A percentile compares a stretch with the other conserved stretches of the same genome.
These are phyloP conservation scores for Drosophila eohydei DNA, from an alignment of 2,888 invertebrate genomes.

Conservation along the genomic window DNA sequence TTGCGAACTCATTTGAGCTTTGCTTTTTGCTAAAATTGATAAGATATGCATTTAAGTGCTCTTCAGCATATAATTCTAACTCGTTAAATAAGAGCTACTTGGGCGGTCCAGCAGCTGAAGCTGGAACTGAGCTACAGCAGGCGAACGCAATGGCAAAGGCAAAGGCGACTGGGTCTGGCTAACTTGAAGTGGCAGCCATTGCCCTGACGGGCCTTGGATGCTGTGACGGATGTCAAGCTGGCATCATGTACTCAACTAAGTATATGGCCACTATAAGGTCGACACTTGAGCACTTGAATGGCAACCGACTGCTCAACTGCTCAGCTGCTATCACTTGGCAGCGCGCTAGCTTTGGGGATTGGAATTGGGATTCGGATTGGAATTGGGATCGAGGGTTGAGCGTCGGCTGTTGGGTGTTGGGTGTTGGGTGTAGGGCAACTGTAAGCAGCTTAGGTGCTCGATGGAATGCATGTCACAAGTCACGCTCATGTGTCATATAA, in stretches of 20 bases:
- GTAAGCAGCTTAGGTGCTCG: constrained; percentile 46
- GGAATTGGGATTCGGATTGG: neutral
- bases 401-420: too few species aligned
- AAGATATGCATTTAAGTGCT: constrained; percentile 1
- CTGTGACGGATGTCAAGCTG: constrained; percentile 58
- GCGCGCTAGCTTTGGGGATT: neutral
- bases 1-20: neutral
- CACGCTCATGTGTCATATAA: constrained; percentile 47
- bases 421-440: neutral
- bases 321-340: constrained; percentile 15
- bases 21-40: neutral
- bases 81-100: constrained; percentile 11
- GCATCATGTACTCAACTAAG: constrained; percentile 55
- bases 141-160: too few species aligned
- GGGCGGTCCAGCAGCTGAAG: neutral
- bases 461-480: constrained; percentile 28
- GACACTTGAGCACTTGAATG: constrained; percentile 48
- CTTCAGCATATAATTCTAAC: neutral
- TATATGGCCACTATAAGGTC: constrained; percentile 53
- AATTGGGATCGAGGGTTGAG: neutral
- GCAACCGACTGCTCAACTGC: constrained; percentile 27
- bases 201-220: constrained; percentile 14
- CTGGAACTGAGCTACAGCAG: neutral
- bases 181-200: constrained; percentile 23
- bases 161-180: neutral